Conservation (phyloP, 2,797 vertebrate species). For the Poliocrania exsul region DNA sequence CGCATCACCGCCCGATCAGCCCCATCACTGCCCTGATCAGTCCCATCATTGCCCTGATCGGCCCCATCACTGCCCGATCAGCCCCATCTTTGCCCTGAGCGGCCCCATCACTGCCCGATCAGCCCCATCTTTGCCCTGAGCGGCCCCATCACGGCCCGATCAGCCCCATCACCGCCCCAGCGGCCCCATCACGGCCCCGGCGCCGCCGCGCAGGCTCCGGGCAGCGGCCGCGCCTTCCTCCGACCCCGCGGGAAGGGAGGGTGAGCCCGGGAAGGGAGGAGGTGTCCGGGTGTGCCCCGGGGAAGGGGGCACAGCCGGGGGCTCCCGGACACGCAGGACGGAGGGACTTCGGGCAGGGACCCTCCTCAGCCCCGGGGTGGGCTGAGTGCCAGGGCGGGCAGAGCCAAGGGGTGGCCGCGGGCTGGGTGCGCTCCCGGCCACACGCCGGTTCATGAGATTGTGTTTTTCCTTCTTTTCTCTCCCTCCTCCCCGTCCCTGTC, state of each 20-base stretch:
- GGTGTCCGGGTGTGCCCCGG: neutral
- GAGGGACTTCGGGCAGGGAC: neutral
- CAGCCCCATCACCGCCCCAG: too few relatives aligned
- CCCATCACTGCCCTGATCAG: neutral
- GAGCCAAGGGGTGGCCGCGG: neutral
- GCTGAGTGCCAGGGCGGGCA: neutral
- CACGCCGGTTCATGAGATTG: rapidly evolving
- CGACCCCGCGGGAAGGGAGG: neutral
- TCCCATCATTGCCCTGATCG: neutral
- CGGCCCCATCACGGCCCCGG: neutral
- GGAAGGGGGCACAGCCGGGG: too few relatives aligned
- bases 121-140: neutral
- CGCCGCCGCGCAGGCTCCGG: neutral
- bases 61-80: neutral
- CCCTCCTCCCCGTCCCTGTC: neutral
- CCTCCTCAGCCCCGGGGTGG: neutral
- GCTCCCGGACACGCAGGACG: neutral
- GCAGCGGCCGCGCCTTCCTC: neutral
- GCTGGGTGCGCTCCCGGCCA: neutral
- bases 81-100: neutral
- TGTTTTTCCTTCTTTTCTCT: neutral
- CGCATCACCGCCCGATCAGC: neutral
- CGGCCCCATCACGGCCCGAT: too few relatives aligned
- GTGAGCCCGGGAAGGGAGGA: neutral
- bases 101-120: neutral